Evolutionary conservation across 2,888 invertebrate species (phyloP), one percentile per base, ranked within the genome.

Genomic region (Pandemis cinnamomeana): DNA sequence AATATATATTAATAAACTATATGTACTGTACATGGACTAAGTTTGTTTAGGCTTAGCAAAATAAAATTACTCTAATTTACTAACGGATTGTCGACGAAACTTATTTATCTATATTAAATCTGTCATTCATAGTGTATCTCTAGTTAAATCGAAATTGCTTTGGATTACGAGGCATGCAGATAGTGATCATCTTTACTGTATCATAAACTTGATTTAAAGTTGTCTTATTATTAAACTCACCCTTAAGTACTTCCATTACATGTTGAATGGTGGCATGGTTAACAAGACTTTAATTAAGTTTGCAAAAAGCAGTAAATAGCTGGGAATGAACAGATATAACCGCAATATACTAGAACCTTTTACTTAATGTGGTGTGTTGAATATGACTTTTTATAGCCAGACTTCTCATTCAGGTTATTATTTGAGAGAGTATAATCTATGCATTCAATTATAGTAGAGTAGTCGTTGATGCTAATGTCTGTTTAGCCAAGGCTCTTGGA

Each of bases 61-160:
- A 36, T 66, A 46, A 27, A 41, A 48, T 68, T 36, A 48, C 13
- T 61, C 20, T 60, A 15, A 66, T 70, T 67, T 41, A 15, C 66
- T 61, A 74, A 67, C 55, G 61, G 61, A 67, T 67, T 55, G 71
- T n/a, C 67, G 46, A 68, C 68, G 44, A 15, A 53, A n/a, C n/a
- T 20, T 64, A 7, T 48, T 41, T 53, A 67, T 73, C 73, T 73
- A 69, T 70, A 73, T 70, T 73, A 73, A 73, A 73, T 70, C 73
- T 73, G 64, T 60, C 73, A 64, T 70, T 64, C 63, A 69, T 8
- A 7, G 44, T 48, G 48, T 63, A 72, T 72, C 64, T 66, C 73
- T 60, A 73, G 70, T 58, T 60, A 36, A 70, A 73, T 66, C 48
- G 6, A 70, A 70, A 70, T 73, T 70, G 66, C 51, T 48, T 69